phyloP scores from a whole-genome alignment of 2,797 vertebrate genomes.

The Triplophysa bombifrons region DNA sequence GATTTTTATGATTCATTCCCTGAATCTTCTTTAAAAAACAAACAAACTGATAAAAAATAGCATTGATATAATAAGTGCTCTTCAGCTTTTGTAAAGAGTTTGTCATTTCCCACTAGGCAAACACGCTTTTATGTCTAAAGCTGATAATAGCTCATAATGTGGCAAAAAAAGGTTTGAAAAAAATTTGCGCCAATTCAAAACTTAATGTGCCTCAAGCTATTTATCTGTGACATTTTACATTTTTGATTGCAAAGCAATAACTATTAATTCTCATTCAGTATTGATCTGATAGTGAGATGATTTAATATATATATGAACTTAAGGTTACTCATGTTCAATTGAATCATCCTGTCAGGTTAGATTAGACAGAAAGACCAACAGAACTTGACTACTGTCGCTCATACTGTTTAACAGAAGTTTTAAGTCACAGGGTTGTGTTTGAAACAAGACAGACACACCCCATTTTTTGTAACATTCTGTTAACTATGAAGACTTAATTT shows the following conservation, averaged over 20 bases:
- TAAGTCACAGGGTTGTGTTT: not conserved
- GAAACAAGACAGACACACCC: not conserved
- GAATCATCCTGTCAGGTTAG: not conserved
- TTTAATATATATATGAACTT: not conserved
- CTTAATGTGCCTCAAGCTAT: constrained; percentile 8
- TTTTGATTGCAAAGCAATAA: not conserved
- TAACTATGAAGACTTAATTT: not conserved
- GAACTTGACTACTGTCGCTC: not conserved
- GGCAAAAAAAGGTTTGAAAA: not conserved
- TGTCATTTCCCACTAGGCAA: constrained; percentile 25
- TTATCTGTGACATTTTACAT: constrained; percentile 2
- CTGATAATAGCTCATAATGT: constrained; percentile 24
- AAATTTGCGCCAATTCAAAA: not conserved
- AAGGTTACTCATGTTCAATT: not conserved
- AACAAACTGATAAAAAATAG: not conserved
- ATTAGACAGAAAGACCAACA: not conserved
- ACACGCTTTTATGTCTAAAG: constrained; percentile 30
- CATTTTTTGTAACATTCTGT: not conserved
- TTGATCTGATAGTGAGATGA: not conserved
- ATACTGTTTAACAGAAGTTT: not conserved
- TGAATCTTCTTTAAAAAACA: constrained; percentile 8
- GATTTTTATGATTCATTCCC: constrained; percentile 29
- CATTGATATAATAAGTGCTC: constrained; percentile 20
- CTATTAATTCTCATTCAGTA: not conserved
- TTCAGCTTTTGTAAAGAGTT: constrained; percentile 24